Evolutionary conservation across 2,797 vertebrate genomes (phyloP).

Genomic region (Scomberomorus guttatus): DNA sequence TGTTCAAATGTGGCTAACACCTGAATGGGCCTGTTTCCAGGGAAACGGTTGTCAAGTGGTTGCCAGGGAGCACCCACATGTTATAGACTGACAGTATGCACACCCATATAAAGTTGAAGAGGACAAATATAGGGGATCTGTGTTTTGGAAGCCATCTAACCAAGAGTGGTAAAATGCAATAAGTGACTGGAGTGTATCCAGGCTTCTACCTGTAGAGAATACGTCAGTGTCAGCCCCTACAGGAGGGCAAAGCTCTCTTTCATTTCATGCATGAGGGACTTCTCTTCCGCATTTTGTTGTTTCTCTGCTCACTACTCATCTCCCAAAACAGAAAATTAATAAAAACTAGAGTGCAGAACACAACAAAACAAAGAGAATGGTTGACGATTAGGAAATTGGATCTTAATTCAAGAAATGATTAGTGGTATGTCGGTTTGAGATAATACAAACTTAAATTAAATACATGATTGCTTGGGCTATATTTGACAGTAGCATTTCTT

Average conservation of each 20-base stretch:
- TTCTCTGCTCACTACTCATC: slow-evolving; percentile 53
- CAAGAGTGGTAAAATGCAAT: slow-evolving; percentile 19
- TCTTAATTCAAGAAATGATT: slow-evolving; percentile 58
- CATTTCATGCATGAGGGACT: slow-evolving; percentile 76
- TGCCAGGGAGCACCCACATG: slow-evolving; percentile 36
- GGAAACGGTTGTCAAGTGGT: slow-evolving; percentile 57
- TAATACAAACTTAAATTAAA: slow-evolving; percentile 30
- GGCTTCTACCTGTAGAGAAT: slow-evolving; percentile 47
- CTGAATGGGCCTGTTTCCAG: slow-evolving; percentile 41
- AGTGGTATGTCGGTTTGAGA: slow-evolving; percentile 30
- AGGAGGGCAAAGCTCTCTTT: slow-evolving; percentile 52
- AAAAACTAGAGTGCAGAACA: slow-evolving; percentile 43
- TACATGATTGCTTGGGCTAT: not conserved
- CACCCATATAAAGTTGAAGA: slow-evolving; percentile 33
- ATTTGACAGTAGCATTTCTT: slow-evolving; percentile 3
- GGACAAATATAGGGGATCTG: slow-evolving; percentile 18
- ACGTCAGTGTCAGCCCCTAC: slow-evolving; percentile 41
- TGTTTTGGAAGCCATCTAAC: slow-evolving; percentile 34
- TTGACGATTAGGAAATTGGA: slow-evolving; percentile 62
- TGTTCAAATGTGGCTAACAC: slow-evolving; percentile 16
- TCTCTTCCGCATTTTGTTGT: slow-evolving; percentile 48
- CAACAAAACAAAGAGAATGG: slow-evolving; percentile 41
- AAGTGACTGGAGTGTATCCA: slow-evolving; percentile 14
- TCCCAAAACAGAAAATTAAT: slow-evolving; percentile 70
- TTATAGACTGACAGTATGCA: slow-evolving; percentile 23